Base-by-base conservation (phyloP, 2,888 invertebrate genomes). In the Torymus tubicola region DNA sequence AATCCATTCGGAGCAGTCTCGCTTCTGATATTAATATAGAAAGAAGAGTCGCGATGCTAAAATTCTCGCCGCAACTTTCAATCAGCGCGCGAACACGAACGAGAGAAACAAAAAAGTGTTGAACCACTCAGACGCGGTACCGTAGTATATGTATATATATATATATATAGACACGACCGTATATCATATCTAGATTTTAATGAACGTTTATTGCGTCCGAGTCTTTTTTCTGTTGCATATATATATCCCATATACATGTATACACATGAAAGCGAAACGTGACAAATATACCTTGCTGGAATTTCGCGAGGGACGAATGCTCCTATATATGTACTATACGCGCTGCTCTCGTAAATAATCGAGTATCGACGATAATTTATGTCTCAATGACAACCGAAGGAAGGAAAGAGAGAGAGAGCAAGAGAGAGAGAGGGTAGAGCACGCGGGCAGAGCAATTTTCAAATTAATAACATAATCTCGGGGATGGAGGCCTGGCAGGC, bases 391-490 rank as follows among this genome's bases (percentile, higher is more conserved):
- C 74, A 75, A 75, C 52, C 69, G 68, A n/a, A 31, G 76, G 50
- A 50, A 63, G 21, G 60, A 55, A 57, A 50, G 58, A 42, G 63
- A 42, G 24, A 16, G 21, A 14, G 16, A 31, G 42, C 5, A 8
- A 42, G 42, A 57, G 63, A 55, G 31, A 16, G 16, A 11, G 18
- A 60, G 21, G 31, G 14, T 13, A 11, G 18, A 60, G 21, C 63
- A 55, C 18, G 14, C 67, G 64, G 42, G 42, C 8, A 42, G 42
- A 70, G 71, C 75, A 80, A 77, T 73, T 71, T 67, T 70, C 75
- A 80, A 80, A 80, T 80, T 80, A 80, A 80, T 80, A 80, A 80
- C 80, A 76, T 80, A 80, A 80, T 80, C 80, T 63, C 65, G 21
- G 64, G 80, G 65, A 42, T 42, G 42, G 50, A 53, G 67, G 61